Conservation (phyloP, 2,113 vertebrate genomes). For the Brachionichthys hirsutus region DNA sequence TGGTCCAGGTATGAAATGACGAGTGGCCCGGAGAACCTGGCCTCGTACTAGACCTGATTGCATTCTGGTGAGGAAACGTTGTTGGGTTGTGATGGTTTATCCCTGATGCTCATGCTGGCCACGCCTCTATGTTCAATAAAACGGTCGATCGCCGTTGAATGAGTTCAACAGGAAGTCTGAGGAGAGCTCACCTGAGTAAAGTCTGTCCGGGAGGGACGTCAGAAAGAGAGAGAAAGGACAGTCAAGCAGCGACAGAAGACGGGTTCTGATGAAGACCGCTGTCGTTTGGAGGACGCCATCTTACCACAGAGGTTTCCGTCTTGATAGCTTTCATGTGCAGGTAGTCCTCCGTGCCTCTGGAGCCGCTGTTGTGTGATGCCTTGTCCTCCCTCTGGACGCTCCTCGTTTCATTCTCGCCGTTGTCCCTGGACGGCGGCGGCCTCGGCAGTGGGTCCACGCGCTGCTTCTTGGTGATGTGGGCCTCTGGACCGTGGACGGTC, state of each 20-base stretch:
- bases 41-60: too few relatives aligned
- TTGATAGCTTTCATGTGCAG: slow-evolving; percentile 90
- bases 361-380: slow-evolving; percentile 76
- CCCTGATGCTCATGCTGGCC: too few relatives aligned
- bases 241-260: slow-evolving; percentile 47
- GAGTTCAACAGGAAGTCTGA: background rate
- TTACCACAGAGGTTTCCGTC: slow-evolving; percentile 93
- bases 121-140: too few relatives aligned
- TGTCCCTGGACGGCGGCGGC: slow-evolving; percentile 82
- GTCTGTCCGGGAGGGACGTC: slow-evolving; percentile 91
- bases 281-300: slow-evolving; percentile 23
- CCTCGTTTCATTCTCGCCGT: slow-evolving; percentile 85
- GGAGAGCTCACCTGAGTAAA: slow-evolving; percentile 91
- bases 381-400: slow-evolving; percentile 76
- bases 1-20: too few relatives aligned
- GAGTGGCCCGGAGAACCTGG: too few relatives aligned
- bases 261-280: slow-evolving; percentile 28
- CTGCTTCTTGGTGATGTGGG: slow-evolving; percentile 96
- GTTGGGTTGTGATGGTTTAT: too few relatives aligned
- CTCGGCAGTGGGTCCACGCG: slow-evolving; percentile 84
- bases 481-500: slow-evolving; percentile 95
- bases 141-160: background rate
- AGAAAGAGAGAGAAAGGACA: slow-evolving; percentile 72
- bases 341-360: slow-evolving; percentile 84
- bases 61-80: too few relatives aligned